A percentile compares a stretch with the other conserved stretches of the same genome.
Evolutionary conservation across 2,888 invertebrate species (phyloP).

Genomic region (Lomographa bimaculata): DNA sequence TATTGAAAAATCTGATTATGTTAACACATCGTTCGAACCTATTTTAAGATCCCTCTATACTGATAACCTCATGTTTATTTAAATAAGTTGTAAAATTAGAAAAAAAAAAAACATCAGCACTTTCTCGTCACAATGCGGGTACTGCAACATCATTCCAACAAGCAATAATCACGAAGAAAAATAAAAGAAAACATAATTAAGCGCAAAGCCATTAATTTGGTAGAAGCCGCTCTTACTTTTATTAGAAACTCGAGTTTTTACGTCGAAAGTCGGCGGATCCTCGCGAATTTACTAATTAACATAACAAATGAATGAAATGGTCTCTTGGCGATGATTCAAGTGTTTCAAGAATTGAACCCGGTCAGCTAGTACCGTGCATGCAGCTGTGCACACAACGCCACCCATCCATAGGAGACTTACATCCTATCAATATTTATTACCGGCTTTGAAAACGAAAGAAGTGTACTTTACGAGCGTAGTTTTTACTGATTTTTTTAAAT

Average conservation of each 20-base stretch:
- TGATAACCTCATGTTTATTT: no score
- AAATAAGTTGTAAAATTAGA: no score
- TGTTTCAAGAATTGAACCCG: conserved; percentile 3
- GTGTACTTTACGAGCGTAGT: no score
- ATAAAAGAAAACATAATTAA: conserved; percentile 17
- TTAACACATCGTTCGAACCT: no score
- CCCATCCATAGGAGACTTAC: background rate
- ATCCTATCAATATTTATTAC: no score
- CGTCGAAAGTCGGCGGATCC: conserved; percentile 26
- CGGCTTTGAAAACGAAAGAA: no score
- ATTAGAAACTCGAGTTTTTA: conserved; percentile 28
- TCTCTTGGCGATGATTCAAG: conserved; percentile 3
- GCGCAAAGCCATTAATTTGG: conserved; percentile 14
- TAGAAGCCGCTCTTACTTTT: conserved; percentile 26
- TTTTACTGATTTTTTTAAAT: no score
- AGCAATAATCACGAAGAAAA: background rate
- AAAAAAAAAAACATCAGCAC: no score
- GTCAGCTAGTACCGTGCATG: conserved; percentile 7
- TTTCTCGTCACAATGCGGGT: conserved; percentile 15
- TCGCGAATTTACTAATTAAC: conserved; percentile 27
- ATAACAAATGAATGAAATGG: conserved; percentile 15
- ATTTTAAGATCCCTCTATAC: no score
- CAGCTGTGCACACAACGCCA: conserved; percentile 13
- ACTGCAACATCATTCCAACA: background rate
- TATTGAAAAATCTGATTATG: no score